Evolutionary conservation across 2,797 vertebrate genomes (phyloP).

Genomic region (Periparus ater): DNA sequence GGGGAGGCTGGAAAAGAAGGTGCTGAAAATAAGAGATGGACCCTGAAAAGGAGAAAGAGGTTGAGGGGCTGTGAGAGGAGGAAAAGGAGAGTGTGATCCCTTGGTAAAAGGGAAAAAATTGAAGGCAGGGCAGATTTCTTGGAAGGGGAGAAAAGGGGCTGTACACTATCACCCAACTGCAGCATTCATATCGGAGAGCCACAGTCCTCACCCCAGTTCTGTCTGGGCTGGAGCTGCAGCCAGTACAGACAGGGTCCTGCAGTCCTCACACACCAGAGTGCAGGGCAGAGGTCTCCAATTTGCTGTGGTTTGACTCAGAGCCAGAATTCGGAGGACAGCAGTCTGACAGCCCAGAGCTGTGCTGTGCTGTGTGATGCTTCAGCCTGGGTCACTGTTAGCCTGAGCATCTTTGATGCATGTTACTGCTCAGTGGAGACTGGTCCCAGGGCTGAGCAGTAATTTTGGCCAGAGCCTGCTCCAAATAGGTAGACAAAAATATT

Average conservation of each 20-base stretch:
- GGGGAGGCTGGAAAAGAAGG: neutral
- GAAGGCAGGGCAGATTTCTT: neutral
- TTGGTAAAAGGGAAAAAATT: neutral
- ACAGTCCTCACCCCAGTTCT: neutral
- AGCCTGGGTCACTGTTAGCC: neutral
- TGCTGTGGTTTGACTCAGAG: neutral
- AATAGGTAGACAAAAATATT: neutral
- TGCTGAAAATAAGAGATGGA: neutral
- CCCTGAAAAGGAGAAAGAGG: neutral
- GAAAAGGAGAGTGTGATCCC: neutral
- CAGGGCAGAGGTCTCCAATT: neutral
- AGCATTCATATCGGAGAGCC: neutral
- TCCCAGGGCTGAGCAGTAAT: neutral
- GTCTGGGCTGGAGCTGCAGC: neutral
- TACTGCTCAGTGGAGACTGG: neutral
- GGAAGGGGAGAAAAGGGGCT: neutral
- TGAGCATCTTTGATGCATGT: neutral
- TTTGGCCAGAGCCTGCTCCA: neutral
- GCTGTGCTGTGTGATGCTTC: neutral
- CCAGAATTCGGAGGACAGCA: neutral
- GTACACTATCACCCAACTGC: neutral
- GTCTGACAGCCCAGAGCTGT: neutral
- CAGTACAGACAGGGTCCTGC: neutral
- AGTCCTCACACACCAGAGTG: neutral
- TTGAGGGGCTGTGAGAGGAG: neutral